Evolutionary conservation across 2,797 vertebrate species (phyloP).

Genomic region (Threskiornis aethiopicus): DNA sequence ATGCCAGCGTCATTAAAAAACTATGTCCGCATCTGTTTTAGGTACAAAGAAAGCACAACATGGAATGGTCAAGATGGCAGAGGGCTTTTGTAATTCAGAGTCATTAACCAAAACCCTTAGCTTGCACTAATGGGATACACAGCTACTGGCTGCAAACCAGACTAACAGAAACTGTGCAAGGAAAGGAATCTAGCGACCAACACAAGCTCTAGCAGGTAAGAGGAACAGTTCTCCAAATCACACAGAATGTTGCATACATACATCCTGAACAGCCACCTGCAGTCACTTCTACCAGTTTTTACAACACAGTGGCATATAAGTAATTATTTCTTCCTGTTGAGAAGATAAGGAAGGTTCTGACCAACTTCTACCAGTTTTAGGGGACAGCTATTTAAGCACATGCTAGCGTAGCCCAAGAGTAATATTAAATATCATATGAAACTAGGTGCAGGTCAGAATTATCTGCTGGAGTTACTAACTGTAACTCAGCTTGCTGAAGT

Average conservation of each 20-base stretch:
- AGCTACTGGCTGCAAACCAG: conserved; percentile 38
- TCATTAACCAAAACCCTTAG: background rate
- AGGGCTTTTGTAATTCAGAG: background rate
- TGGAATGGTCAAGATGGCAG: background rate
- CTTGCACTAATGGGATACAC: background rate
- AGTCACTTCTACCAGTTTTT: background rate
- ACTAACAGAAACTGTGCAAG: conserved; percentile 10
- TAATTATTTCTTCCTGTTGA: background rate
- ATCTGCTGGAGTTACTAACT: background rate
- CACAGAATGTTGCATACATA: background rate
- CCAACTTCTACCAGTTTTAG: background rate
- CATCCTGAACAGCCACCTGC: conserved; percentile 16
- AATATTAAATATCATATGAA: background rate
- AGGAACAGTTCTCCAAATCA: background rate
- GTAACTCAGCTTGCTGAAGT: background rate
- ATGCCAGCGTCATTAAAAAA: background rate
- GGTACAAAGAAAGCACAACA: background rate
- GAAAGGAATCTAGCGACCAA: conserved; percentile 11
- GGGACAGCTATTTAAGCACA: background rate
- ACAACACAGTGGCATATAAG: background rate
- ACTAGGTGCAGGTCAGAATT: background rate
- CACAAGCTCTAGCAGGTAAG: conserved; percentile 29
- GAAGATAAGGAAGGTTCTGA: background rate
- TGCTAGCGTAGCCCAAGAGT: background rate
- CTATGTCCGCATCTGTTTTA: conserved; percentile 10